These are phyloP conservation scores for Xenops minutus DNA, from an alignment of 2,797 vertebrate species.

Conservation along the genomic window DNA sequence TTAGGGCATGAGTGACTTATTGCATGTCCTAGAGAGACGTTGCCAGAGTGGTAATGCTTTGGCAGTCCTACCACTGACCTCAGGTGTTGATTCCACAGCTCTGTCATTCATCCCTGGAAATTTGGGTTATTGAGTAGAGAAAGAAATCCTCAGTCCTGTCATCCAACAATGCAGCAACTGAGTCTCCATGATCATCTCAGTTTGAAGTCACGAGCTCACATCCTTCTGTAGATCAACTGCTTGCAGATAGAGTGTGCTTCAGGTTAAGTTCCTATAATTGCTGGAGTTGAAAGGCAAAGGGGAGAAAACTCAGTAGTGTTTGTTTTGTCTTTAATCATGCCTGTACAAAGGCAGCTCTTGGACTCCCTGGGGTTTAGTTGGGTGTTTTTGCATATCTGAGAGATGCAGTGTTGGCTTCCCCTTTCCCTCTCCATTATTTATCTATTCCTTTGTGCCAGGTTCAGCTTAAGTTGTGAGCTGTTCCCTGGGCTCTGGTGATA, in stretches of 20 bases:
- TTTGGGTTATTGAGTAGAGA: neutral
- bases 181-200: neutral
- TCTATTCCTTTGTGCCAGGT: conserved; percentile 28
- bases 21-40: neutral
- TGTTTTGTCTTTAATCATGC: conserved; percentile 57
- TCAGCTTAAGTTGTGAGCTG: neutral
- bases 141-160: neutral
- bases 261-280: conserved; percentile 47
- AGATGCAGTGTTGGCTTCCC: neutral
- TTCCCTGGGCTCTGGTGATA: conserved; percentile 4
- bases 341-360: conserved; percentile 15
- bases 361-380: conserved; percentile 39
- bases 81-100: neutral
- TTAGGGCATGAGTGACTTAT: neutral
- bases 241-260: neutral
- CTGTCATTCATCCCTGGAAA: neutral
- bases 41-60: neutral
- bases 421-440: neutral
- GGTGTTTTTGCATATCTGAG: conserved; percentile 48
- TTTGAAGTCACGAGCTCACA: neutral
- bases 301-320: neutral
- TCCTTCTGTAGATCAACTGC: neutral
- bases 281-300: conserved; percentile 32
- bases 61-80: neutral
- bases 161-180: accelerated